These are phyloP conservation scores for Camelus dromedarius DNA, from an alignment of 2,113 vertebrate genomes.

Conservation along the genomic window DNA sequence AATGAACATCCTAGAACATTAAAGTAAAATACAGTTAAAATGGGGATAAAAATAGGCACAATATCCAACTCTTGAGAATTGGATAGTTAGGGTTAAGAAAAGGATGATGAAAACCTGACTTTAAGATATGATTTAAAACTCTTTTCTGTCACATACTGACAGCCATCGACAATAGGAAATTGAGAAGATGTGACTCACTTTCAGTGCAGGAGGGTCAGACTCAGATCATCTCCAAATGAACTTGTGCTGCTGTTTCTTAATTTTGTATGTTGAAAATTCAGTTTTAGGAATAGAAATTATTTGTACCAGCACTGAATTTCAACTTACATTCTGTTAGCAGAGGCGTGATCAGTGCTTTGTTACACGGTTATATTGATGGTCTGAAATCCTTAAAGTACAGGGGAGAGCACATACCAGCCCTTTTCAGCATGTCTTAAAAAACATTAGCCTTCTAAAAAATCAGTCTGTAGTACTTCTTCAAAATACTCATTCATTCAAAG, in stretches of 20 bases:
- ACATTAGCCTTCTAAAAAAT: background rate
- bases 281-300: conserved; percentile 2
- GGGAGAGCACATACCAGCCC: background rate
- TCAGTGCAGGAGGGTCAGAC: conserved; percentile 22
- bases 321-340: background rate
- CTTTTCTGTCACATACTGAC: background rate
- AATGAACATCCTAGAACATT: background rate
- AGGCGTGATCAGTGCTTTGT: background rate
- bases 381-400: background rate
- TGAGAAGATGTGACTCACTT: conserved; percentile 51
- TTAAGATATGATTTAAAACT: conserved; percentile 60
- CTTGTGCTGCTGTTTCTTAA: conserved; percentile 58
- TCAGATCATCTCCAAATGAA: conserved; percentile 29
- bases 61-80: background rate
- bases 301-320: background rate
- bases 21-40: background rate
- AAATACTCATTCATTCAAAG: background rate
- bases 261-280: conserved; percentile 63
- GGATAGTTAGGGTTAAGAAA: conserved; percentile 40
- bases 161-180: background rate
- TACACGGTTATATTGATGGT: background rate
- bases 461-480: background rate
- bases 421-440: background rate
- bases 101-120: conserved; percentile 46
- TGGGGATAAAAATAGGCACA: conserved; percentile 20